Base-by-base conservation (phyloP, 2,113 vertebrate genomes). In the Gasterosteus aculeatus region DNA sequence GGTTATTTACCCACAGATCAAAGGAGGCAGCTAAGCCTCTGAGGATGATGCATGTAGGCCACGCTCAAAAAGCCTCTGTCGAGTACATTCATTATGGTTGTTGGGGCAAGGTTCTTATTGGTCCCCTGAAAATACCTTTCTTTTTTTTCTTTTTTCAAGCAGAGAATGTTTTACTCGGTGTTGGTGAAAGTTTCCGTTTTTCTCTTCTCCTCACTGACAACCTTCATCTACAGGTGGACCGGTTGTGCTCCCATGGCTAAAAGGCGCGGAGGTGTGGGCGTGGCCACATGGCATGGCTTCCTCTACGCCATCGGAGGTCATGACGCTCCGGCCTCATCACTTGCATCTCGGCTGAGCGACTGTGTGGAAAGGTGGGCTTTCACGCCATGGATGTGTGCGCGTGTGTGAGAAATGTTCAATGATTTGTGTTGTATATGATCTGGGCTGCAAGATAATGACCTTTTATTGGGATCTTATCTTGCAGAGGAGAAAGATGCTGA, bases 241-340 rank as follows among this genome's bases (percentile, higher is more conserved):
- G 90, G 91, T 29, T 99, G 98, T 85, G 94, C 97, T 57, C 97
- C 96, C 18, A 99, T 99, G 98, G 96, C 97, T 9, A 99, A 99
- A 91, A 94, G 98, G 81, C 95, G 98, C 75, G 98, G 98, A 0
- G 97, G 98, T 1, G 98, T 99, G 19, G 98, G 98, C 7, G 98
- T 99, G 46, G 96, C 98, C 9, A 98, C 97, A 0, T 99, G 97
- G 97, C 98, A 98, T 0, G 96, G 97, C 19, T 95, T 99, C 78
- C 91, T 99, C 7, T 99, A 99, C 19, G 98, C 98, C 51, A 99
- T 99, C 10, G 98, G 98, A 5, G 98, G 98, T 16, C 98, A 99
- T 0, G 98, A 99, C 51, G 97, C 97, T 8, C 98, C 98, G 0
- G 97, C 97, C 0, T 99, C 97, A 64, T 97, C 96, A 53, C 88